Evolutionary conservation across 2,888 invertebrate species (phyloP), one percentile per base, ranked within the genome.

Genomic region (Scelioninae gen. 2): DNA sequence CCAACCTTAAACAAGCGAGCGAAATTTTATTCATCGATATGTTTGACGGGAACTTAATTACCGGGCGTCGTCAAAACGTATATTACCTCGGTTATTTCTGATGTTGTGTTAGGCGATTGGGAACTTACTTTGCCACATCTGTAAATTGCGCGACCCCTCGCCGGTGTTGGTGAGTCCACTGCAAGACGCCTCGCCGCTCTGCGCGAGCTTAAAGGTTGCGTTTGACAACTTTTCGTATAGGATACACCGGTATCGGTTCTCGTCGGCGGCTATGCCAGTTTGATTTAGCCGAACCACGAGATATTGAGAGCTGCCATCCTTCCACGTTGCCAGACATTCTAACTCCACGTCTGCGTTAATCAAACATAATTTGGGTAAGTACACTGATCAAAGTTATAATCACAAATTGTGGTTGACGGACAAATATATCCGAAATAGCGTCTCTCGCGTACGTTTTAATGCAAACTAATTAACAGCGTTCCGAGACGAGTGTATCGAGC

Each of bases 241-340:
- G 87, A 94, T 94, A 81, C 96, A 96, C 76, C 92, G 89, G 87
- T 94, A 95, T 55, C 92, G 90, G 78, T 94, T 93, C 81, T 94
- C 94, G 81, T 93, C 92, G 0, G 91, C 90, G n/a, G 90, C 87
- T 43, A 90, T 87, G 31, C 88, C 94, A 85, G 92, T 92, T 87
- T 95, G 94, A 81, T 94, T 93, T 57, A 96, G 90, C 86, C 94
- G 92, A 0, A 94, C 94, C 53, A 94, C 92, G 52, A 94, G 88
- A 84, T 94, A 94, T 58, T 92, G 88, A 39, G 92, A 92, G 63
- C 93, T 93, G 2, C 94, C 94, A 79, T 95, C 94, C 86, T 93
- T 94, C 95, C 95, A 95, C 22, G 91, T 90, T 1, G 94, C 94
- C 65, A 94, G 86, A 84, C 95, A 95, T 52, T 93, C 91, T 63